Base-by-base conservation (phyloP, 2,888 invertebrate species). In the Scaptomyza caliginosa region DNA sequence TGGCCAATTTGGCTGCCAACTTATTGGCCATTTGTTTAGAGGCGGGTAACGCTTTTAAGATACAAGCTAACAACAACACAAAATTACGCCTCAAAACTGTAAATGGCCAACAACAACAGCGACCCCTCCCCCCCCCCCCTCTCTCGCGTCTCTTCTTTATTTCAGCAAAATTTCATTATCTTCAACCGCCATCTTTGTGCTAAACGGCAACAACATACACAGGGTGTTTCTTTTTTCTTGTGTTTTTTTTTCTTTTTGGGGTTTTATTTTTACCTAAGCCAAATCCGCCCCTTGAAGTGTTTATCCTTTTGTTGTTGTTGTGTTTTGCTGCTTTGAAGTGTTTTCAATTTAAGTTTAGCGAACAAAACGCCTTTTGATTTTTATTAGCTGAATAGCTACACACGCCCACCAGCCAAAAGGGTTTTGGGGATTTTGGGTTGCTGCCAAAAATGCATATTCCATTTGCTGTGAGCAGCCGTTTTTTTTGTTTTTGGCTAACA, bases 281-380 rank as follows among this genome's bases (percentile, higher is more conserved):
- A 83, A 83, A 88, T 88, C 88, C 87, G 82, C 87, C 88, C 88
- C 87, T 80, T 77, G 68, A 88, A 88, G 85, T 84, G 87, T 81
- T 86, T 83, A 88, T 83, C 82, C 85, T 74, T 88, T 86, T 65
- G 62, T 64, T 81, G 57, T 36, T 51, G 55, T 23, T 26, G 55
- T 55, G 34, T 34, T 55, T 51, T 63, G 49, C 40, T 59, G 43
- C 40, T 36, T 21, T 43, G 82, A 90, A 91, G 91, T 91, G 87
- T 89, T 90, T 91, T 91, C 91, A 91, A 91, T 91, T 91, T 89
- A 89, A 90, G 89, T 91, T 90, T 88, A 88, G 82, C 79, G 83
- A 89, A 90, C 89, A 90, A 90, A 91, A 86, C 83, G 88, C 88
- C 82, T 82, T 82, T 86, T 88, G 86, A 88, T 82, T 88, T 82